Evolutionary conservation across 2,113 vertebrate species (phyloP).

Genomic region (Callipepla squamata): DNA sequence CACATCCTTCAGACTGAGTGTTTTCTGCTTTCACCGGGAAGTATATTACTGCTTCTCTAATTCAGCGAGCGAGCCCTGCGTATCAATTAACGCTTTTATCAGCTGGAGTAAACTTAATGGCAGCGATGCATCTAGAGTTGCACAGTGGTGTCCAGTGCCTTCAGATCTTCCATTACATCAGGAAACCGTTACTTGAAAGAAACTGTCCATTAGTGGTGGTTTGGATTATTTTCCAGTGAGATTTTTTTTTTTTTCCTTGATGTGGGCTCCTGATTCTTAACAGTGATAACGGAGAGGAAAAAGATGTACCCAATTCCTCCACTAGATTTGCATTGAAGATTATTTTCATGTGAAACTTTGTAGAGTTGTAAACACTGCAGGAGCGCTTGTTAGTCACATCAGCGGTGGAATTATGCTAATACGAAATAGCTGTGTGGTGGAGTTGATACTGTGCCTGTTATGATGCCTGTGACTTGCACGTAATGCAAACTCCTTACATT

Average conservation of each 20-base stretch:
- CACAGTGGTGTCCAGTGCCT: neutral
- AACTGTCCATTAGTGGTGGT: neutral
- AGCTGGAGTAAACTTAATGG: neutral
- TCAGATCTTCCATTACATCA: neutral
- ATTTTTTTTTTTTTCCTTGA: neutral
- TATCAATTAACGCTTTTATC: neutral
- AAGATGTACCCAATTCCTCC: neutral
- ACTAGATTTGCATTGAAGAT: neutral
- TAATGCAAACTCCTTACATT: neutral
- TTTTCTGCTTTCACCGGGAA: neutral
- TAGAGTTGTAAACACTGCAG: conserved; percentile 22
- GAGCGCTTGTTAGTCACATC: conserved; percentile 9
- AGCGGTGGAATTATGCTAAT: conserved; percentile 37
- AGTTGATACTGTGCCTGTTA: neutral
- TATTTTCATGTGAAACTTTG: conserved; percentile 3
- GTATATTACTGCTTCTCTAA: neutral
- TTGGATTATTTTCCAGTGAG: neutral
- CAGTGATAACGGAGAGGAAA: neutral
- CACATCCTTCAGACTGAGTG: neutral
- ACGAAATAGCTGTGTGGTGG: neutral
- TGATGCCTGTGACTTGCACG: neutral
- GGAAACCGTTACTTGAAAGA: neutral
- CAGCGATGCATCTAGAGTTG: neutral
- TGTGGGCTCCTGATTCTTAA: neutral
- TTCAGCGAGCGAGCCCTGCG: fast-evolving